Conservation (phyloP, 2,888 invertebrate species). For the Ophonus ardosiacus region DNA sequence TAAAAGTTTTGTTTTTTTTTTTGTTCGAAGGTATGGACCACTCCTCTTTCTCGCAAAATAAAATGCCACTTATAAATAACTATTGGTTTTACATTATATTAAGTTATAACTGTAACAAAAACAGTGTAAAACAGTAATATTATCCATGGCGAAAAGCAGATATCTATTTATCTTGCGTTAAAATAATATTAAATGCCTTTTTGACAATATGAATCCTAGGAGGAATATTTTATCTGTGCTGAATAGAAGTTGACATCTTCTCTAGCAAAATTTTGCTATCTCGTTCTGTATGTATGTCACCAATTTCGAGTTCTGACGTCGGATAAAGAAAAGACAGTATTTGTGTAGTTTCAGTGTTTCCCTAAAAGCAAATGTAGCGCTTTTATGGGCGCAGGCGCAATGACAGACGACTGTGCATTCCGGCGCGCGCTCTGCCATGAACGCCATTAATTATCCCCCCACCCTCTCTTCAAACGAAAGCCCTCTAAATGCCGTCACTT, state of each 20-base stretch:
- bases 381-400: conserved; percentile 5
- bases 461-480: background rate
- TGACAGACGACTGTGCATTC: conserved; percentile 35
- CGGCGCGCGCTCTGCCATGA: conserved; percentile 4
- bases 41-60: too few species aligned
- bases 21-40: too few species aligned
- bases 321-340: background rate
- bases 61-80: too few species aligned
- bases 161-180: too few species aligned
- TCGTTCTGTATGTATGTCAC: background rate
- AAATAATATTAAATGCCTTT: background rate
- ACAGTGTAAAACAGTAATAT: too few species aligned
- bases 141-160: too few species aligned
- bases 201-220: background rate
- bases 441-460: conserved; percentile 48
- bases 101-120: too few species aligned
- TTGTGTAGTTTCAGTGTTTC: conserved; percentile 18
- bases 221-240: background rate
- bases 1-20: too few species aligned
- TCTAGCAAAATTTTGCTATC: background rate
- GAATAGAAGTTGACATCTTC: background rate
- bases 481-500: conserved; percentile 4
- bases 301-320: background rate
- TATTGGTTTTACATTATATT: too few species aligned
- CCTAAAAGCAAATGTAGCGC: background rate